A percentile compares a stretch with the other conserved stretches of the same genome.
phyloP scores from a whole-genome alignment of 1,140 invertebrate species.

The Eubasilissa regina region DNA sequence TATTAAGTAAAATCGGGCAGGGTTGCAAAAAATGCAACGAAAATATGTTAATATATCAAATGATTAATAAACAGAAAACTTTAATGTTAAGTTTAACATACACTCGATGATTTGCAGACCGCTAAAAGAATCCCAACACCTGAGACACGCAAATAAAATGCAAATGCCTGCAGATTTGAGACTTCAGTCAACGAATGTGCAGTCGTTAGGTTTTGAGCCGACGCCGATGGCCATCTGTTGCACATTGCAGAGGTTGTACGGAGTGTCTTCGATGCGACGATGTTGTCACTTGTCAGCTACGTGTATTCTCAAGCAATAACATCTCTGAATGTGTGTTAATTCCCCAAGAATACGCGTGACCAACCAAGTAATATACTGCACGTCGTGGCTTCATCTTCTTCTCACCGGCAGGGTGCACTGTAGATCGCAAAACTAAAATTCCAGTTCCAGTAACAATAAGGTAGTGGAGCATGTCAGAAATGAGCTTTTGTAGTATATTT shows the following conservation, averaged over 20 bases:
- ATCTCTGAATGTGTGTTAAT: constrained; percentile 92
- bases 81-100: too few species aligned
- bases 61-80: background rate
- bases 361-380: constrained; percentile 82
- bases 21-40: too few species aligned
- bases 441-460: too few species aligned
- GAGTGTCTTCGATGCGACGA: constrained; percentile 51
- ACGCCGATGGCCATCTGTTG: background rate
- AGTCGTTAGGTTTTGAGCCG: background rate
- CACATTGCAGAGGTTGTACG: background rate
- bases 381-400: too few species aligned
- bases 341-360: constrained; percentile 96
- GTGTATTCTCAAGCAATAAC: constrained; percentile 99
- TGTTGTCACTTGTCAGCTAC: constrained; percentile 83
- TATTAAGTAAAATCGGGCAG: too few species aligned
- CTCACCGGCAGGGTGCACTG: too few species aligned
- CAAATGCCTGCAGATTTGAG: constrained; percentile 30
- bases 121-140: constrained; percentile 17
- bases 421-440: too few species aligned
- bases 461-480: too few species aligned
- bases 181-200: constrained; percentile 20
- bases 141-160: constrained; percentile 19
- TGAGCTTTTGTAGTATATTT: too few species aligned
- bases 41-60: too few species aligned
- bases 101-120: too few species aligned